phyloP scores from a whole-genome alignment of 2,797 vertebrate species.

The Ctenopoma multispine region DNA sequence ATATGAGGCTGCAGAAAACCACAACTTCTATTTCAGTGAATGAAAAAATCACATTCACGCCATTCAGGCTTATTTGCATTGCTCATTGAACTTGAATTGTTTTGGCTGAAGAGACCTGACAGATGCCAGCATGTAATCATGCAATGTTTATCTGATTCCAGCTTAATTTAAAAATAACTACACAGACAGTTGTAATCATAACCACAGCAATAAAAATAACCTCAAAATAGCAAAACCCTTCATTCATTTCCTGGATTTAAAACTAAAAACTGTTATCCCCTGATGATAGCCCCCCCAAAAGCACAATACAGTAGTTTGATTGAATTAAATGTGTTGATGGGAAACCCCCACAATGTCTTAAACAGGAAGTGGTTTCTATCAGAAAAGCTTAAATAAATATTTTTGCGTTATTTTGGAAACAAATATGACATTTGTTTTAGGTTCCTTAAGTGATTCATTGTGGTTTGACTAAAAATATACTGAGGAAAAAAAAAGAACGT shows the following conservation, averaged over 20 bases:
- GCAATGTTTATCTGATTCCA: background rate
- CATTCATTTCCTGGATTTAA: background rate
- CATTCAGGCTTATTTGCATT: background rate
- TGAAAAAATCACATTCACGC: background rate
- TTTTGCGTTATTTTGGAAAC: background rate
- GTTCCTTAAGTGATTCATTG: slow-evolving; percentile 8
- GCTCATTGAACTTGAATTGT: background rate
- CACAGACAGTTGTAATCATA: background rate
- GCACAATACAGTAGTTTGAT: too few species aligned
- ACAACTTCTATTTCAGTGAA: background rate
- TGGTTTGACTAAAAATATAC: slow-evolving; percentile 1
- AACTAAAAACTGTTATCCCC: too few species aligned
- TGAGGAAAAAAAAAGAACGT: background rate
- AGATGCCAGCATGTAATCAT: background rate
- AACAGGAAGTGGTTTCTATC: slow-evolving; percentile 55
- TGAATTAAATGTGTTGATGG: slow-evolving; percentile 76
- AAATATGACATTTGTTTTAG: slow-evolving; percentile 16
- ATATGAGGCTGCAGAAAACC: background rate
- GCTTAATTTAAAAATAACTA: background rate
- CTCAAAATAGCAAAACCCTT: slow-evolving; percentile 43
- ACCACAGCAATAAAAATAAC: background rate
- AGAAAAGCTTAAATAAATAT: slow-evolving; percentile 74
- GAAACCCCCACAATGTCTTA: slow-evolving; percentile 61
- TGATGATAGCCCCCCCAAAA: too few species aligned
- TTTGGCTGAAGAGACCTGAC: background rate